These are phyloP conservation scores for Centrocercus urophasianus DNA, from an alignment of 2,113 vertebrate genomes.

Conservation along the genomic window DNA sequence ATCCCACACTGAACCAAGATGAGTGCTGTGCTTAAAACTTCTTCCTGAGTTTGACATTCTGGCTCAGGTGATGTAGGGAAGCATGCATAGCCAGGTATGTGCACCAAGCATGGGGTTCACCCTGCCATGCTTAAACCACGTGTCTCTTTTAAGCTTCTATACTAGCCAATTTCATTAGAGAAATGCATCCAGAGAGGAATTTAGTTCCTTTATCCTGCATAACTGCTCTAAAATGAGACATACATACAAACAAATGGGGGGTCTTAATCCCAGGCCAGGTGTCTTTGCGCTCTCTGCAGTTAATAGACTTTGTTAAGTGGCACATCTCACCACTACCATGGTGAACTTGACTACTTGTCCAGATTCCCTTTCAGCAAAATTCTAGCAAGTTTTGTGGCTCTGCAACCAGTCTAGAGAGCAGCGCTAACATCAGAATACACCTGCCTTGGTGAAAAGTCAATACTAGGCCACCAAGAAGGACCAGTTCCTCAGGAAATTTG, in stretches of 20 bases:
- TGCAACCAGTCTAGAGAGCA: neutral
- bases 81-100: neutral
- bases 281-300: neutral
- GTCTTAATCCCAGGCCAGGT: neutral
- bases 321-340: neutral
- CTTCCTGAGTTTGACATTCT: neutral
- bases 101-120: neutral
- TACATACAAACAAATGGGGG: neutral
- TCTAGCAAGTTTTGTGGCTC: neutral
- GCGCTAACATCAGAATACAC: neutral
- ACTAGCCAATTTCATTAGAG: neutral
- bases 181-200: neutral
- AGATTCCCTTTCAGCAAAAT: neutral
- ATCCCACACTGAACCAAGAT: neutral
- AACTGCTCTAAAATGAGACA: neutral
- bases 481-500: neutral
- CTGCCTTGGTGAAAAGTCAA: neutral
- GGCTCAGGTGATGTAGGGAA: neutral
- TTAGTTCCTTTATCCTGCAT: neutral
- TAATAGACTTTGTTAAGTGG: neutral
- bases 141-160: neutral
- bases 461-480: neutral
- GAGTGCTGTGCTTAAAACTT: neutral
- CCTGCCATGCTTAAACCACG: neutral
- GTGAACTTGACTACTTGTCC: accelerated